These are phyloP conservation scores for Caloenas nicobarica DNA, from an alignment of 2,113 vertebrate genomes.

Conservation along the genomic window DNA sequence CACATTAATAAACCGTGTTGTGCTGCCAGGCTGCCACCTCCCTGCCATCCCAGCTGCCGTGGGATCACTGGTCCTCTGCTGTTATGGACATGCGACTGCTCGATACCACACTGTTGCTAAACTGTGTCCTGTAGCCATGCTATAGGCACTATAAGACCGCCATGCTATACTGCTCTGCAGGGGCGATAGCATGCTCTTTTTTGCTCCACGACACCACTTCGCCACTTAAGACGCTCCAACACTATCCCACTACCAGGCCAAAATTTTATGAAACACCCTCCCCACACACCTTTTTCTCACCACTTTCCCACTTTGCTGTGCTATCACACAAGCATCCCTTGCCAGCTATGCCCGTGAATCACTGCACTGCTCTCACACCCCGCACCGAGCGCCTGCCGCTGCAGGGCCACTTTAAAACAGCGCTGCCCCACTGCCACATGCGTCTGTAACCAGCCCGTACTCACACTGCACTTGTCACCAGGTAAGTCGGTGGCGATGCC, in stretches of 20 bases:
- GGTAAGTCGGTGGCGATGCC: neutral
- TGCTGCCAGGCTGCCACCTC: neutral
- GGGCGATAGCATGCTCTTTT: neutral
- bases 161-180: neutral
- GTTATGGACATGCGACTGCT: rapidly evolving
- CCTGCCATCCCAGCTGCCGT: rapidly evolving
- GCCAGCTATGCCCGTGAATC: neutral
- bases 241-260: neutral
- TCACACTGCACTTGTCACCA: neutral
- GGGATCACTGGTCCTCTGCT: neutral
- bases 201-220: neutral
- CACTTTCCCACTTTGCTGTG: neutral
- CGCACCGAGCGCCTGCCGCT: neutral
- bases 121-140: neutral
- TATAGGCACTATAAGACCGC: rapidly evolving
- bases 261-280: neutral
- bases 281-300: neutral
- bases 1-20: neutral
- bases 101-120: rapidly evolving
- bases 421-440: neutral
- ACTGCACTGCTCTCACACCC: neutral
- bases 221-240: neutral
- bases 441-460: neutral
- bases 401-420: neutral
- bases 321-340: neutral